Conservation (phyloP, 2,113 vertebrate species). For the Phyllopteryx taeniolatus region DNA sequence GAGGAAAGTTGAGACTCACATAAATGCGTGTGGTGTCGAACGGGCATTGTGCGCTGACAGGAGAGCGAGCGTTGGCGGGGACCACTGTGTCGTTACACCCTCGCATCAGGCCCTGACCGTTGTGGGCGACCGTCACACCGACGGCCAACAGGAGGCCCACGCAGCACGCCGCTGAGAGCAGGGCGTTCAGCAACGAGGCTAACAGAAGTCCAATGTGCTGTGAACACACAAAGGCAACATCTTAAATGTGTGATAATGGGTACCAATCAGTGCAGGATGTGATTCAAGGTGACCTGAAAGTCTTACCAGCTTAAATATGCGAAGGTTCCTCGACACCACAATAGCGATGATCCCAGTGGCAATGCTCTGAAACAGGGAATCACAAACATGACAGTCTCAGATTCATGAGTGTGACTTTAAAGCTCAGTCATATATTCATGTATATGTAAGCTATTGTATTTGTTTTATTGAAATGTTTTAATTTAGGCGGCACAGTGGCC, state of each 20-base stretch:
- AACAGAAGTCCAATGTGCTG: conserved; percentile 84
- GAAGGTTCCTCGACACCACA: conserved; percentile 82
- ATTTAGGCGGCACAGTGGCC: too few species aligned
- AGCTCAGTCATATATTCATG: too few species aligned
- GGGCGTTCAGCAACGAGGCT: conserved; percentile 74
- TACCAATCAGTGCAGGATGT: neutral
- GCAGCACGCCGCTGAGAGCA: conserved; percentile 82
- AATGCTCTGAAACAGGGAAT: conserved; percentile 77
- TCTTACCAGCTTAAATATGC: conserved; percentile 68
- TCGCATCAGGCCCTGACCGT: conserved; percentile 74
- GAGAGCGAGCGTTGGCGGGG: conserved; percentile 73
- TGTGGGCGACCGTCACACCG: conserved; percentile 75
- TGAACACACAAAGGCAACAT: conserved; percentile 15
- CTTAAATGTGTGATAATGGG: neutral
- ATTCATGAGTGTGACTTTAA: neutral
- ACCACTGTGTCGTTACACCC: conserved; percentile 81
- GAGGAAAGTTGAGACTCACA: conserved; percentile 70
- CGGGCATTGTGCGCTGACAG: conserved; percentile 75
- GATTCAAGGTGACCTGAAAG: neutral
- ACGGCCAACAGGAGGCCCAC: conserved; percentile 81
- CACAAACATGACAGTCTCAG: conserved; percentile 29
- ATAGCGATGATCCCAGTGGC: conserved; percentile 83
- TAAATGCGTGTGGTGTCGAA: conserved; percentile 93
- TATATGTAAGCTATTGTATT: too few species aligned
- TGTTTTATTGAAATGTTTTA: too few species aligned